Base-by-base conservation (phyloP, 2,113 vertebrate genomes). In the Pygoscelis antarcticus region DNA sequence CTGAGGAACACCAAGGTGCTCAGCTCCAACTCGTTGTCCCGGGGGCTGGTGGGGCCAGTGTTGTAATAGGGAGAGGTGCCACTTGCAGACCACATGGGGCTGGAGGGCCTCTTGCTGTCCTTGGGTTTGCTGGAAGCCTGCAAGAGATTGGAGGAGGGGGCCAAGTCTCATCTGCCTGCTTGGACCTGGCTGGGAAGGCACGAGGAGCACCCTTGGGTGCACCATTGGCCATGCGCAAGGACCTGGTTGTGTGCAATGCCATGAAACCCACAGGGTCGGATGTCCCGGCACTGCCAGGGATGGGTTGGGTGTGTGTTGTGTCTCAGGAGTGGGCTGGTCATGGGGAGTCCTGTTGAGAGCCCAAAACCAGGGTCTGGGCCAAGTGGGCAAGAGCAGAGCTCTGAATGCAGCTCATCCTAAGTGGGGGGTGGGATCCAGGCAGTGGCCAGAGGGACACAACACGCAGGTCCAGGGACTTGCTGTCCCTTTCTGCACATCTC, bases 1-100 rank as follows among this genome's bases (percentile, higher is more conserved):
- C 96, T 94, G 91, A 98, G 95, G 97, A 98, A 98, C 77, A 98
- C 97, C 88, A 97, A 71, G 46, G 96, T 93, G 40, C 91, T 93
- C 34, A 82, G 92, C 90, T 96, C 97, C 2, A 42, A 74, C 15
- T 1, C 9, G 3, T 90, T 13, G 1, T 90, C 69, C 34, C 69
- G 17, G 30, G 96, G 55, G 91, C n/a, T 94, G 14, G 60, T 6
- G 3, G 81, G 74, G 36, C 77, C 36, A 20, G 54, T 44, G 75
- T 60, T 71, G 72, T 34, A 30, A 54, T 71, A 84, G 61, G 36
- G 75, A 6, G 89, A 85, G 55, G 71, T 93, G 55, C 75, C 2
- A 2, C 40, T 54, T 51, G 14, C 0, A 0, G 75, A 93, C 80
- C 76, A 64, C 0, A 6, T 21, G 8, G 85, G 92, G 38, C 85